Base-by-base conservation (phyloP, 2,797 vertebrate species). In the Sus cebifrons region DNA sequence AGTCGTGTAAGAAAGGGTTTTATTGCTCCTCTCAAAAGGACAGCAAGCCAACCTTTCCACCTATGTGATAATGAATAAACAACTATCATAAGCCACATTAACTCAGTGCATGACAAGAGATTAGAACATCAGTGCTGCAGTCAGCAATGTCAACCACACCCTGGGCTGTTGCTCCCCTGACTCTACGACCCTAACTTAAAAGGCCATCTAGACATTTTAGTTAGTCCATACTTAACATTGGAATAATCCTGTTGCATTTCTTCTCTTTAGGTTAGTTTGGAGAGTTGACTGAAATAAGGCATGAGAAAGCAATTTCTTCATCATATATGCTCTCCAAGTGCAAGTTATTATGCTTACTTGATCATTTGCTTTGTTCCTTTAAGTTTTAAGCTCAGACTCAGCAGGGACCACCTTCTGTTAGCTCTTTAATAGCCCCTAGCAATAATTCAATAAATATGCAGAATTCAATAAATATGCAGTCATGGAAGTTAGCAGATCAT, bases 401-500 rank as follows among this genome's bases (percentile, higher is more conserved):
- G 27, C 79, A 90, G 68, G 10, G 17, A 52, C 20, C 10, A 86
- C 86, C 20, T 91, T 86, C 27, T 79, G 23, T n/a, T 60, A 58
- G 73, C 13, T 83, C 29, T 94, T 86, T 77, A 89, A 74, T 62
- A 86, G 5, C 4, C 3, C 6, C 16, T 74, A 44, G 56, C 7
- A 89, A 49, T 49, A 93, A 86, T 64, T 89, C 44, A 29, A 20
- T 49, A 49, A 49, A 49, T 49, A 83, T 40, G 68, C 21, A 92
- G 13, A 67, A 93, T 86, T 79, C n/a, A 62, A 71, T 62, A 75
- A 11, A 82, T 77, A 70, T 86, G 21, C 16, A 67, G 6, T 17
- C 9, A 36, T 77, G 21, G 62, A 97, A 93, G 56, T 93, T 81
- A 74, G 70, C n/a, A 91, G 40, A 94, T 94, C 6, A 20, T 74